These are phyloP conservation scores for Babyrousa celebensis DNA, from an alignment of 2,797 vertebrate genomes.

Conservation along the genomic window DNA sequence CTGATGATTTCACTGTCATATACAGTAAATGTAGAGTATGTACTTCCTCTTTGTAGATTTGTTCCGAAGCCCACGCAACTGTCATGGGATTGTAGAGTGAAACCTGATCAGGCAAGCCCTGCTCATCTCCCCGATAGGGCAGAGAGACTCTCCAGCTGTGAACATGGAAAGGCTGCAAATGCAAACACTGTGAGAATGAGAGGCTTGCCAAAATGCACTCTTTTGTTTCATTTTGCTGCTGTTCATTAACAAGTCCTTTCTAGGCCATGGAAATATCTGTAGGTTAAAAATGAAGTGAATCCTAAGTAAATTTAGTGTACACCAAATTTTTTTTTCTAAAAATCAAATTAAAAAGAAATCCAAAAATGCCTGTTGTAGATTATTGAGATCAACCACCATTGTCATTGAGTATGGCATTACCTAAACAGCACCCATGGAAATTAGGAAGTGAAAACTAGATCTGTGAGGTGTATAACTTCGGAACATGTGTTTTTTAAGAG, in stretches of 20 bases:
- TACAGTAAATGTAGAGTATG: background rate
- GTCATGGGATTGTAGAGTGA: background rate
- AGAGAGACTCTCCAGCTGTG: conserved; percentile 50
- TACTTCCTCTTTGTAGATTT: conserved; percentile 60
- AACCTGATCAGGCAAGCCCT: background rate
- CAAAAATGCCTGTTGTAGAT: background rate
- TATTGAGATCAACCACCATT: background rate
- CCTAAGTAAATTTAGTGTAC: background rate
- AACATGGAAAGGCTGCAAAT: conserved; percentile 57
- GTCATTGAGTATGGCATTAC: background rate
- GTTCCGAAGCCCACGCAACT: conserved; percentile 57
- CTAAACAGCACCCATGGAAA: background rate
- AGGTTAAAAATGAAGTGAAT: conserved; percentile 19
- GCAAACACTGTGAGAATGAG: background rate
- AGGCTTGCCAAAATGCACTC: background rate
- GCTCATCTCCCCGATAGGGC: conserved; percentile 2
- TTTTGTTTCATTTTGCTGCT: conserved; percentile 29
- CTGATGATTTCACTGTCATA: conserved; percentile 35
- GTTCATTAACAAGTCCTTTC: background rate
- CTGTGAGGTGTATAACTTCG: background rate
- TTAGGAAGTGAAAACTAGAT: background rate
- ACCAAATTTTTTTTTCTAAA: background rate
- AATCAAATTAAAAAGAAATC: background rate
- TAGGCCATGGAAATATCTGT: conserved; percentile 20
- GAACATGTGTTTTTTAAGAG: conserved; percentile 6